phyloP scores from a whole-genome alignment of 2,113 vertebrate genomes.

The Elephas maximus region DNA sequence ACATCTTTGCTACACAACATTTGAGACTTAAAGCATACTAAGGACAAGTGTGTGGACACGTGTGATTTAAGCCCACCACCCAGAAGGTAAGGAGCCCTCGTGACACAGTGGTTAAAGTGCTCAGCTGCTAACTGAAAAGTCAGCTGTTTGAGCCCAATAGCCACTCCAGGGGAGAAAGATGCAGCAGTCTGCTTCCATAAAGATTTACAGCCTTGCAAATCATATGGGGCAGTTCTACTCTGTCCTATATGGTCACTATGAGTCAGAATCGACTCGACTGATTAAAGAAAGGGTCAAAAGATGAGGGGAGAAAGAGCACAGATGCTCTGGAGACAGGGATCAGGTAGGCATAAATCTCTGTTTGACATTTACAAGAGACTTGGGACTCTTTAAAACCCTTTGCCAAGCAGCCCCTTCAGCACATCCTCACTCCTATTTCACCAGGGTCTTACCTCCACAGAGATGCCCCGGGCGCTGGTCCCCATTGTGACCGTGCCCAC shows the following conservation, averaged over 20 bases:
- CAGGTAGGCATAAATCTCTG: not conserved
- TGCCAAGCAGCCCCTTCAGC: not conserved
- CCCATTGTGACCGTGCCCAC: conserved; percentile 97
- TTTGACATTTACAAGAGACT: not conserved
- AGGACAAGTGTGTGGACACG: not conserved
- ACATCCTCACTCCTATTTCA: not conserved
- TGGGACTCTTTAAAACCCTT: not conserved
- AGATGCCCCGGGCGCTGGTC: conserved; percentile 96
- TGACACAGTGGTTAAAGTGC: no score
- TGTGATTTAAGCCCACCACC: not conserved
- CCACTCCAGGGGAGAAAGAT: no score
- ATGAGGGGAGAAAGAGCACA: not conserved
- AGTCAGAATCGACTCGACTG: not conserved
- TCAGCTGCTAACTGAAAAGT: no score
- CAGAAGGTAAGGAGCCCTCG: not conserved
- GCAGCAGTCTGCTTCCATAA: no score
- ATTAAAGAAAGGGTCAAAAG: not conserved
- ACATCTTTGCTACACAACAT: not conserved
- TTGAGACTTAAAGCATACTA: not conserved
- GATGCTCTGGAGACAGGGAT: not conserved
- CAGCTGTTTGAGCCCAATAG: no score
- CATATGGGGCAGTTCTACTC: no score
- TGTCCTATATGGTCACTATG: no score
- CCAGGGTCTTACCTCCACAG: conserved; percentile 94
- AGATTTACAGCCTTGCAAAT: no score